A percentile compares a stretch with the other conserved stretches of the same genome.
These are phyloP conservation scores for Pomatorhinus ruficollis DNA, from an alignment of 2,113 vertebrate genomes.

Conservation along the genomic window DNA sequence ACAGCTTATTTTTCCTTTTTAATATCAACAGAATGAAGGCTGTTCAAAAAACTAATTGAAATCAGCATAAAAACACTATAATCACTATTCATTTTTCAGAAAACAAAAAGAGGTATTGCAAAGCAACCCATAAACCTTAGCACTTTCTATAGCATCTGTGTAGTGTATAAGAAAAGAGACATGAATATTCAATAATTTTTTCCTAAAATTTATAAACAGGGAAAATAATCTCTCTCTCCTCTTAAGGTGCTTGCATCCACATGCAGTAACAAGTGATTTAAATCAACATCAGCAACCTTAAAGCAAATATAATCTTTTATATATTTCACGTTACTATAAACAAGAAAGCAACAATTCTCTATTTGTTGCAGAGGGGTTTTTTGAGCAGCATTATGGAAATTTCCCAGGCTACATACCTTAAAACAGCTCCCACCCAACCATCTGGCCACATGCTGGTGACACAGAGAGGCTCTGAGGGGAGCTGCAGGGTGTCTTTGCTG, in stretches of 20 bases:
- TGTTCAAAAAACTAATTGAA: neutral
- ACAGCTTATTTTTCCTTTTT: neutral
- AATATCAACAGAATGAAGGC: neutral
- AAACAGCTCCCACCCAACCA: neutral
- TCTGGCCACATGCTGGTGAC: neutral
- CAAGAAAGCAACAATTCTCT: neutral
- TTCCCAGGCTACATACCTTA: fast-evolving
- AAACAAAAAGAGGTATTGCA: neutral
- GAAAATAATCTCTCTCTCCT: neutral
- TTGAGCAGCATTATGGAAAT: neutral
- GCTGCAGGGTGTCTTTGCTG: neutral
- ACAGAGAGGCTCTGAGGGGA: neutral
- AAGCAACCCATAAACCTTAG: neutral
- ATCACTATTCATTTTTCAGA: neutral
- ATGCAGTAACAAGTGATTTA: neutral
- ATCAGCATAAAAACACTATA: neutral
- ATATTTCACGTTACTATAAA: neutral
- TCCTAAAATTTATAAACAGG: neutral
- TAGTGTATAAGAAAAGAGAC: neutral
- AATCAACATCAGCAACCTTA: neutral
- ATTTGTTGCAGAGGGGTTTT: neutral
- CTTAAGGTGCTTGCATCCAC: neutral
- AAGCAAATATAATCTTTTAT: neutral
- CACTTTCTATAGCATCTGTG: neutral
- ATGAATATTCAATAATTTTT: neutral